A percentile compares a stretch with the other conserved stretches of the same genome.
phyloP scores from a whole-genome alignment of 2,797 vertebrate genomes.

The Gymnothorax javanicus region DNA sequence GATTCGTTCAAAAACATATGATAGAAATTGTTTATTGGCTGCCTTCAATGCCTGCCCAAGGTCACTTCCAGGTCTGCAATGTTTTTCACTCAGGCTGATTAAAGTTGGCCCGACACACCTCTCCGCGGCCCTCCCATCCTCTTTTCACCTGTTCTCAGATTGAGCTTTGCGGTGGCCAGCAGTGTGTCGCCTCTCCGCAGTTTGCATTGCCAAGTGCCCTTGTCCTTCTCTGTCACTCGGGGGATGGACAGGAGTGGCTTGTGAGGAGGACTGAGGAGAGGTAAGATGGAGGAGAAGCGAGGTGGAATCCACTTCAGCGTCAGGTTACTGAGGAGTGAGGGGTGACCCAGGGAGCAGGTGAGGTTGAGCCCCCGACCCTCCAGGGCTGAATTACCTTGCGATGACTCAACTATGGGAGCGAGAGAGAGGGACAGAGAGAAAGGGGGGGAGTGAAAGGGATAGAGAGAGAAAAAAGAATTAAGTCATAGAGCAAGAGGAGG shows the following conservation, averaged over 20 bases:
- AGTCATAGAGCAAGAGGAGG: not conserved
- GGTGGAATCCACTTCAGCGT: constrained; percentile 56
- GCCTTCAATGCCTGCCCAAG: no score
- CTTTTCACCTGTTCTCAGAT: constrained; percentile 65
- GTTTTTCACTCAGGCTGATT: no score
- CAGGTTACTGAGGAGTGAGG: constrained; percentile 37
- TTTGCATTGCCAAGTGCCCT: constrained; percentile 63
- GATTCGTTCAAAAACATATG: no score
- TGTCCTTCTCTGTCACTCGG: constrained; percentile 33
- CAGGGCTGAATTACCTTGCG: constrained; percentile 23
- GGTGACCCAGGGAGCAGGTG: constrained; percentile 54
- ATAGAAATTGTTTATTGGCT: no score
- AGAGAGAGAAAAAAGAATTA: not conserved
- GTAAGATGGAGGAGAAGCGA: accelerated
- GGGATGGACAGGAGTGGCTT: constrained; percentile 36
- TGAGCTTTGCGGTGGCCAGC: constrained; percentile 53
- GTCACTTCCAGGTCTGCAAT: not conserved
- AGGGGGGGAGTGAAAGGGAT: not conserved
- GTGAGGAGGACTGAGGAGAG: accelerated
- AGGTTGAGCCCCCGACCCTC: constrained; percentile 64
- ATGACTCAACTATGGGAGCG: constrained; percentile 50
- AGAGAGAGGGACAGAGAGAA: not conserved
- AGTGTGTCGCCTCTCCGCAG: constrained; percentile 2
- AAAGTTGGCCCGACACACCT: no score
- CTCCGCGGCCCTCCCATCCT: constrained; percentile 15